Conservation (phyloP, 35 echinoderm and acorn worm genomes). For the Diadema setosum region DNA sequence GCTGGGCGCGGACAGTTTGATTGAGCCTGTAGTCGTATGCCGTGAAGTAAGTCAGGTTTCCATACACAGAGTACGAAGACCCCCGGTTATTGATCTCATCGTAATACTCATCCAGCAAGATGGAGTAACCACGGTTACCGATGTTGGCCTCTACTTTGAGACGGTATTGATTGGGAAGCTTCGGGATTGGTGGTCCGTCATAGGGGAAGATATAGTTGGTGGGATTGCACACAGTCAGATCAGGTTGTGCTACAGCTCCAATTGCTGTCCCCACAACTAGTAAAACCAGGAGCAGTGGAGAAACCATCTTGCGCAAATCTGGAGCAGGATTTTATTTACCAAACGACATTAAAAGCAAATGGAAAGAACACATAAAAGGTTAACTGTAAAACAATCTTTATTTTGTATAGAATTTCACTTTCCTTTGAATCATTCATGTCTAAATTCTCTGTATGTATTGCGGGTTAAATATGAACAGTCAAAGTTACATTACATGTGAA, state of each 20-base stretch:
- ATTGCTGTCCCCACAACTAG: too few species aligned
- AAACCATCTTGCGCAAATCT: too few species aligned
- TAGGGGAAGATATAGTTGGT: background rate
- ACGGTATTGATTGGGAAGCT: background rate
- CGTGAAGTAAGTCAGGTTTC: background rate
- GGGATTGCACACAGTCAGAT: background rate
- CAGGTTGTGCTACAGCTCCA: background rate
- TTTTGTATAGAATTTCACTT: too few species aligned
- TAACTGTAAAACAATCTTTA: too few species aligned
- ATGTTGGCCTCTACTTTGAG: conserved; percentile 28
- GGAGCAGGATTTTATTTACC: too few species aligned
- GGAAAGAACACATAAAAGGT: too few species aligned
- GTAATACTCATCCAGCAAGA: conserved; percentile 17
- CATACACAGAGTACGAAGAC: background rate
- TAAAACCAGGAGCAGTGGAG: too few species aligned
- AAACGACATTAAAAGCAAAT: too few species aligned
- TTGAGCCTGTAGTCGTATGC: background rate
- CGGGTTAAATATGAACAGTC: too few species aligned
- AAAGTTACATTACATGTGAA: too few species aligned
- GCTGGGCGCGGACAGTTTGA: background rate
- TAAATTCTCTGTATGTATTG: too few species aligned
- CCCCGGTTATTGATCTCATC: conserved; percentile 32
- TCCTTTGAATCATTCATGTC: too few species aligned
- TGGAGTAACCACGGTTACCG: background rate
- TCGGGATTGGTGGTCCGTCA: background rate